Evolutionary conservation across 1,140 invertebrate genomes (phyloP).

Genomic region (Drosophila truncata): DNA sequence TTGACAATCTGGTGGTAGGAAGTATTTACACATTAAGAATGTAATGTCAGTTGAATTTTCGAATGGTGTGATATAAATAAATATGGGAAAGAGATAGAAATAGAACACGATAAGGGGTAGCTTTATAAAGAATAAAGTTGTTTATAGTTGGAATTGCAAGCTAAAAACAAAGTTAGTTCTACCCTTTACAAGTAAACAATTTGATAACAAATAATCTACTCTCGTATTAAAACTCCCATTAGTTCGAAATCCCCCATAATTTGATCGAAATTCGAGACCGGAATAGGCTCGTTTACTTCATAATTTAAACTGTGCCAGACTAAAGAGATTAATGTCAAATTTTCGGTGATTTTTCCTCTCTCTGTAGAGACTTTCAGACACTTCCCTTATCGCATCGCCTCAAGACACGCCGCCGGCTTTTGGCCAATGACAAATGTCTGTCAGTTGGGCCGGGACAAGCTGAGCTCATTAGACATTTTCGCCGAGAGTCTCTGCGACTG

Average conservation of each 20-base stretch:
- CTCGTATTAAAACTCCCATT: background rate
- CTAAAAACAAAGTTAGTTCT: background rate
- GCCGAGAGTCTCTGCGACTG: background rate
- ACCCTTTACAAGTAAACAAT: too few species aligned
- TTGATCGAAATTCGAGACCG: background rate
- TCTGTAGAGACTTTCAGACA: constrained; percentile 10
- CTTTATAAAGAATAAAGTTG: background rate
- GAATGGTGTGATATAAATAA: background rate
- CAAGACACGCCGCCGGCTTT: constrained; percentile 50
- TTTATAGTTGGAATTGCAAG: background rate
- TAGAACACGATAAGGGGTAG: background rate
- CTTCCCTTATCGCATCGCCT: constrained; percentile 52
- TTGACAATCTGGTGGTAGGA: background rate
- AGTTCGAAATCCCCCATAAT: background rate
- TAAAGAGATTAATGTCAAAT: constrained; percentile 25
- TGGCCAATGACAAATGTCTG: constrained; percentile 71
- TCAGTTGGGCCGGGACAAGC: constrained; percentile 56
- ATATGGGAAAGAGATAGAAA: background rate
- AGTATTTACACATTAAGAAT: background rate
- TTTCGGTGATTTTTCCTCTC: constrained; percentile 20
- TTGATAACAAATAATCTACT: too few species aligned
- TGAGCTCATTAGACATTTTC: constrained; percentile 75
- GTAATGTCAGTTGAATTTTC: background rate
- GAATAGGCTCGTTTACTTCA: background rate
- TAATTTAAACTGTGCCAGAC: constrained; percentile 1